A percentile compares a stretch with the other conserved stretches of the same genome.
phyloP scores from a whole-genome alignment of 2,888 invertebrate species.

The Xanthorhoe designata region DNA sequence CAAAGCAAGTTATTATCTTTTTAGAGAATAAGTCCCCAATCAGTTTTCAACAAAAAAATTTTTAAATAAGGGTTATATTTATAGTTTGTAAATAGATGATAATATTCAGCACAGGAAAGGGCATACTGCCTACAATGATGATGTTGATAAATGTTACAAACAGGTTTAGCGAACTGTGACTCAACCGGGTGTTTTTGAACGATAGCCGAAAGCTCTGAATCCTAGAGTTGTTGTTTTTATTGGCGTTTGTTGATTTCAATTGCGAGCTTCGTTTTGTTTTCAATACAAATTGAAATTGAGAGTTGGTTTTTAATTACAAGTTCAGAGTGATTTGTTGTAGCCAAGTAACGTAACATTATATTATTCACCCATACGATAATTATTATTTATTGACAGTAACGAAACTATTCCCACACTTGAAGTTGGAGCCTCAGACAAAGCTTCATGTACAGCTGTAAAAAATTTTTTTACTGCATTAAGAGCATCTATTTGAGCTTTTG shows the following conservation, averaged over 20 bases:
- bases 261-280: slow-evolving; percentile 6
- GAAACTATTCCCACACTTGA: too few species aligned
- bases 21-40: too few species aligned
- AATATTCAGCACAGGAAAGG: background rate
- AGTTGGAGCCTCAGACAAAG: too few species aligned
- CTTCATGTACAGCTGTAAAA: too few species aligned
- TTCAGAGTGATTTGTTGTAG: background rate
- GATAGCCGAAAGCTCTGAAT: slow-evolving; percentile 5
- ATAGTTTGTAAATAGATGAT: too few species aligned
- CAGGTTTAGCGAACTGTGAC: background rate
- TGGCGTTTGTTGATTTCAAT: slow-evolving; percentile 6
- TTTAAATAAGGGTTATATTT: too few species aligned
- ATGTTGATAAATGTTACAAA: background rate
- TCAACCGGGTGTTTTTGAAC: background rate
- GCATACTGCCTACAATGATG: background rate
- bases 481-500: too few species aligned
- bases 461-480: too few species aligned
- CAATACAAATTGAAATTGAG: slow-evolving; percentile 5
- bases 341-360: background rate
- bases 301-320: slow-evolving; percentile 1
- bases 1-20: too few species aligned
- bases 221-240: slow-evolving; percentile 4
- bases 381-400: too few species aligned
- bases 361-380: background rate
- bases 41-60: too few species aligned